Evolutionary conservation across 2,888 invertebrate genomes (phyloP), one percentile per base, ranked within the genome.

Genomic region (Epirrhoe tristata): DNA sequence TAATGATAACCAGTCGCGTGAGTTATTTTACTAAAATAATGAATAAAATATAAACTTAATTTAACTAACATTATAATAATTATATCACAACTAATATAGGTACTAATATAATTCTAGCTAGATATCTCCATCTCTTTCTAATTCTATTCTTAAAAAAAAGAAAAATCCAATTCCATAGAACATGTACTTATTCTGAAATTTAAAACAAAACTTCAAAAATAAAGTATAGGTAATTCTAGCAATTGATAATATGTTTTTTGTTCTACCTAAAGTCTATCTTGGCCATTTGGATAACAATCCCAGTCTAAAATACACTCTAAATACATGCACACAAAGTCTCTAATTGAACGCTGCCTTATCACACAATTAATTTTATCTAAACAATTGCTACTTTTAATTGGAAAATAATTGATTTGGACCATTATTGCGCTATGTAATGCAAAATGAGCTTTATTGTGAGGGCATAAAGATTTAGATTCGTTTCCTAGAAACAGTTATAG

Each of bases 351-450:
- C 60, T 51, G 50, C 36, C 52, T 58, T 62, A 68, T 66, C 69
- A 62, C 58, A 57, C 62, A 69, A 69, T 70, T 68, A 73, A 62
- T 70, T 64, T 71, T 69, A 73, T 72, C 74, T 72, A 43, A 74
- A 70, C 66, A 64, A 64, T 70, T 69, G 53, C 55, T 71, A 63
- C 54, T 72, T 69, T 79, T 86, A 82, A 87, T 87, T 85, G 82
- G 78, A 85, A 85, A 85, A 82, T 86, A 87, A 87, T 87, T 85
- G 87, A 86, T 86, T 87, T 77, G 61, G 70, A 77, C 76, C 72
- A 78, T 77, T 78, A 78, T 74, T 77, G 77, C 69, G 72, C 58
- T 63, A 50, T 65, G 58, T 58, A 72, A 71, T 71, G 69, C 60
- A 78, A 77, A 74, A 68, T 76, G 58, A 74, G 69, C 74, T 73